Conservation (phyloP, 2,113 vertebrate genomes). For the Chloroceryle aenea region DNA sequence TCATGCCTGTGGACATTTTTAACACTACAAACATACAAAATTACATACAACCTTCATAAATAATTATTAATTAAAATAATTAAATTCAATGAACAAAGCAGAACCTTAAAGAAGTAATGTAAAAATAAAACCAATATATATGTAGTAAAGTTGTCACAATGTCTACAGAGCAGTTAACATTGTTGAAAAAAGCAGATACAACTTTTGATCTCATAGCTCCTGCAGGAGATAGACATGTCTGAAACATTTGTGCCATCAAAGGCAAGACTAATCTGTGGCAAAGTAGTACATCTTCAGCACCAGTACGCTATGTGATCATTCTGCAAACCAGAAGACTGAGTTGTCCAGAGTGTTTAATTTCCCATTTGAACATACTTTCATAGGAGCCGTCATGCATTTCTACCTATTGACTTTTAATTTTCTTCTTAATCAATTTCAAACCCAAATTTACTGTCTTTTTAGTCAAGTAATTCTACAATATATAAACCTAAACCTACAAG, state of each 20-base stretch:
- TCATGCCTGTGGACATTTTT: not conserved
- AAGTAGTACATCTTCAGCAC: not conserved
- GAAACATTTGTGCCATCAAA: not conserved
- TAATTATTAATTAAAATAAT: not conserved
- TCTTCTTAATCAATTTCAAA: not conserved
- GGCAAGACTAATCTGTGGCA: not conserved
- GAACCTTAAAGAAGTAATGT: not conserved
- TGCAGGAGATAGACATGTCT: not conserved
- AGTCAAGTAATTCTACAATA: not conserved
- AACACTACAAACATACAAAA: not conserved
- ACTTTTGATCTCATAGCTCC: not conserved
- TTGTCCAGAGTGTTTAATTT: not conserved
- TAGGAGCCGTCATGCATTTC: not conserved
- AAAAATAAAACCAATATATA: not conserved
- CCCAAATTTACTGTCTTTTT: not conserved
- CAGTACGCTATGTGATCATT: not conserved
- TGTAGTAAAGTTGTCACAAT: accelerated
- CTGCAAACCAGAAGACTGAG: not conserved
- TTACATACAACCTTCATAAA: not conserved
- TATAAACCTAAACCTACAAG: not conserved
- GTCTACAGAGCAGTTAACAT: not conserved
- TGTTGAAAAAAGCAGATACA: not conserved
- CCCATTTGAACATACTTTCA: not conserved
- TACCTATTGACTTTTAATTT: not conserved
- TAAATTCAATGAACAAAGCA: not conserved